Conservation (phyloP, 2,797 vertebrate genomes). For the Zalophus californianus region DNA sequence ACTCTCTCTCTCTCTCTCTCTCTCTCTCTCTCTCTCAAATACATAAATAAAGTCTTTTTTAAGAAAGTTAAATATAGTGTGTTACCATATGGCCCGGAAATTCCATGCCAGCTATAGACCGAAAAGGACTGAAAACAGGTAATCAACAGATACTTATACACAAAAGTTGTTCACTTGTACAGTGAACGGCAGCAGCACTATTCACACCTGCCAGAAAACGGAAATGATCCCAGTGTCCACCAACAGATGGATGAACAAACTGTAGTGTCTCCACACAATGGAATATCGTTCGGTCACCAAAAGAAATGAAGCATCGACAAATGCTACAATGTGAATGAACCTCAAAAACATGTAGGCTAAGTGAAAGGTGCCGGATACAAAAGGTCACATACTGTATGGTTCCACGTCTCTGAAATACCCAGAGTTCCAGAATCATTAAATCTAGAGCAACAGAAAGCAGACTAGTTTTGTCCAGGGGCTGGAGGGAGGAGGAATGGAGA, state of each 20-base stretch:
- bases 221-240: neutral
- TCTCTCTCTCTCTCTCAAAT: neutral
- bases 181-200: neutral
- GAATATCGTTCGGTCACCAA: neutral
- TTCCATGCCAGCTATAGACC: neutral
- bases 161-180: neutral
- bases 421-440: neutral
- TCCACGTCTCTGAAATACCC: neutral
- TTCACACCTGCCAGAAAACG: neutral
- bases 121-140: neutral
- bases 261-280: neutral
- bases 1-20: neutral
- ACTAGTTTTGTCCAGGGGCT: neutral
- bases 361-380: neutral
- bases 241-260: neutral
- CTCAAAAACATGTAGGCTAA: neutral
- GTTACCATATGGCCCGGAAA: neutral
- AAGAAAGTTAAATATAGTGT: neutral
- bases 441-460: neutral
- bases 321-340: neutral
- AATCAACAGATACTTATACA: neutral
- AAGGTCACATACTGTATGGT: neutral
- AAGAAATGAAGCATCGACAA: neutral
- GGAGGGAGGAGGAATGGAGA: neutral
- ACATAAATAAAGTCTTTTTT: neutral